Evolutionary conservation across 2,888 invertebrate species (phyloP).

Genomic region (Lepidocyrtoides sp.): DNA sequence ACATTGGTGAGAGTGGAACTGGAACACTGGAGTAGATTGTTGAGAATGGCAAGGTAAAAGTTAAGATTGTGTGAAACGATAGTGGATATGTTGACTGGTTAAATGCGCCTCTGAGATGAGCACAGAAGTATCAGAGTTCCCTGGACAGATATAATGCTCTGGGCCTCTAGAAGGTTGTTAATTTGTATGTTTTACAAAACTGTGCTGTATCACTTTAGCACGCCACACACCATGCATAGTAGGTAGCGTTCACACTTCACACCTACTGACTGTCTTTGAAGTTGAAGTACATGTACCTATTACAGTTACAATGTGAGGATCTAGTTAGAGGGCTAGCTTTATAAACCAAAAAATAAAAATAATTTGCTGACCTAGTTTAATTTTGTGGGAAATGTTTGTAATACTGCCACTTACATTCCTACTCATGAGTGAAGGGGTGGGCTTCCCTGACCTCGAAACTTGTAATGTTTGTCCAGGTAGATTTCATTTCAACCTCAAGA

Average conservation of each 20-base stretch:
- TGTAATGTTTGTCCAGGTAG: too few relatives aligned
- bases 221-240: not conserved
- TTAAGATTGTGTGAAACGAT: constrained; percentile 3
- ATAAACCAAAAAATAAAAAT: not conserved
- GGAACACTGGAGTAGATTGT: not conserved
- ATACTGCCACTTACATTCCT: too few relatives aligned
- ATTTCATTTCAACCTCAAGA: too few relatives aligned
- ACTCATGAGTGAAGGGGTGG: too few relatives aligned
- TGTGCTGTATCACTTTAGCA: too few relatives aligned
- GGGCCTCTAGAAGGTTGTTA: not conserved
- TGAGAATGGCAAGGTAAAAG: constrained; percentile 5
- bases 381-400: not conserved
- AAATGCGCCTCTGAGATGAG: not conserved
- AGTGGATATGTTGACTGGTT: constrained; percentile 1
- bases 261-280: not conserved
- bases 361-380: constrained; percentile 25
- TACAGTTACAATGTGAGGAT: not conserved
- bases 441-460: too few relatives aligned
- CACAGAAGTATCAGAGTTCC: not conserved
- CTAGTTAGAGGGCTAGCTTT: not conserved
- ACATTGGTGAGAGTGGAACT: not conserved
- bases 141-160: not conserved
- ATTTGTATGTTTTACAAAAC: constrained; percentile 5
- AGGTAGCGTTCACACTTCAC: not conserved
- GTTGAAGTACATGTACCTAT: not conserved